These are phyloP conservation scores for Lucifuga dentata DNA, from an alignment of 2,113 vertebrate species.

Conservation along the genomic window DNA sequence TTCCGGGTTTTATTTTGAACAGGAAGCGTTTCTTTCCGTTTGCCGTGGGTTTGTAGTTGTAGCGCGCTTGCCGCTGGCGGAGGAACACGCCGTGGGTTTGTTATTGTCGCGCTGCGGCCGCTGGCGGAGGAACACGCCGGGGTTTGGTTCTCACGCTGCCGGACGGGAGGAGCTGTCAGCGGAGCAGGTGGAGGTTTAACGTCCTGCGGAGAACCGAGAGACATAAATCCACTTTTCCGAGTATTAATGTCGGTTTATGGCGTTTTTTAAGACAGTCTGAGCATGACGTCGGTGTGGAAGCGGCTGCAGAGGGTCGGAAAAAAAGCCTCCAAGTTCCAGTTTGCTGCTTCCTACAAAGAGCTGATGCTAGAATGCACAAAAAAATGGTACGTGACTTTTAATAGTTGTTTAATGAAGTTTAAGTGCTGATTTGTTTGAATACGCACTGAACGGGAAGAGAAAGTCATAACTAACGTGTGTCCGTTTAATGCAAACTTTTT, in stretches of 20 bases:
- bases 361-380: conserved; percentile 87
- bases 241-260: neutral
- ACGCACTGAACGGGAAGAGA: no score
- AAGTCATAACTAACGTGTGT: no score
- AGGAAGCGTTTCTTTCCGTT: no score
- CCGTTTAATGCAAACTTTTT: no score
- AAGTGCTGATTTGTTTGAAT: no score
- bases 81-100: conserved; percentile 44
- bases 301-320: conserved; percentile 91
- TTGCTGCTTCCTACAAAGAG: conserved; percentile 89
- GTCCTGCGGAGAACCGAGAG: neutral
- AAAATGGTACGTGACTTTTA: conserved; percentile 85
- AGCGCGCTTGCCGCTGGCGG: neutral
- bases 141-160: neutral
- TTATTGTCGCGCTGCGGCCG: no score
- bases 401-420: no score
- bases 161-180: conserved; percentile 30
- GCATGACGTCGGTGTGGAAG: conserved; percentile 94
- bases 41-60: no score
- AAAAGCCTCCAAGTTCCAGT: conserved; percentile 90
- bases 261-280: neutral
- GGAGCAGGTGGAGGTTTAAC: conserved; percentile 20
- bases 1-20: no score
- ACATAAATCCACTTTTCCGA: neutral
- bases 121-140: no score